Conservation (phyloP, 2,888 invertebrate genomes). For the Osmoderma eremita region DNA sequence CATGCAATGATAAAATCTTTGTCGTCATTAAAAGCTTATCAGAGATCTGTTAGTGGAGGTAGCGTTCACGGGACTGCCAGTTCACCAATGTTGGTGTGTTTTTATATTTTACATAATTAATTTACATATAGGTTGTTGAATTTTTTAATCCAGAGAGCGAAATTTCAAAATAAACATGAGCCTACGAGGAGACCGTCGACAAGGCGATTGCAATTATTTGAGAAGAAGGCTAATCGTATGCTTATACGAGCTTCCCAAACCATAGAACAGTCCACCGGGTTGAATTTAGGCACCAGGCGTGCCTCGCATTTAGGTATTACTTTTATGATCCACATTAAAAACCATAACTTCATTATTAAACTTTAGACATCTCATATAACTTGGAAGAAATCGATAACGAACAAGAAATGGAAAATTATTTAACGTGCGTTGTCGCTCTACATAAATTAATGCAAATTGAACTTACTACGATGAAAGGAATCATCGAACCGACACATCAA, state of each 20-base stretch:
- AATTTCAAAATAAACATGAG: constrained; percentile 78
- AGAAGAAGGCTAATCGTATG: constrained; percentile 85
- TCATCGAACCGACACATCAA: constrained; percentile 84
- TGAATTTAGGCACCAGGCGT: constrained; percentile 76
- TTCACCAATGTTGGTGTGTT: constrained; percentile 72
- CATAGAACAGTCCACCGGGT: constrained; percentile 81
- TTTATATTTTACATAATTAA: constrained; percentile 11
- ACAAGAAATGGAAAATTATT: constrained; percentile 85
- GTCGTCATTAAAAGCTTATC: constrained; percentile 81
- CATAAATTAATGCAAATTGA: constrained; percentile 90
- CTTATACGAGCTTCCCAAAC: constrained; percentile 86
- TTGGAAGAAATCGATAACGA: constrained; percentile 75
- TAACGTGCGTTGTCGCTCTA: constrained; percentile 83
- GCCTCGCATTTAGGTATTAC: constrained; percentile 63
- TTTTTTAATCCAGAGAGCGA: constrained; percentile 68
- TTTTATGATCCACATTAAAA: no score
- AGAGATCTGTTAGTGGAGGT: constrained; percentile 80
- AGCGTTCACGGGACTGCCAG: constrained; percentile 71
- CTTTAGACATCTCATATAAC: constrained; percentile 58
- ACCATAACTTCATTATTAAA: constrained; percentile 5
- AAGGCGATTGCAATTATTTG: constrained; percentile 82
- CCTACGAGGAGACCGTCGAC: constrained; percentile 82
- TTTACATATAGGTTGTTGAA: not conserved
- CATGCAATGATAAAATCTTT: constrained; percentile 80
- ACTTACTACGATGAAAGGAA: constrained; percentile 81